Base-by-base conservation (phyloP, 2,113 vertebrate species). In the Ascaphus truei region DNA sequence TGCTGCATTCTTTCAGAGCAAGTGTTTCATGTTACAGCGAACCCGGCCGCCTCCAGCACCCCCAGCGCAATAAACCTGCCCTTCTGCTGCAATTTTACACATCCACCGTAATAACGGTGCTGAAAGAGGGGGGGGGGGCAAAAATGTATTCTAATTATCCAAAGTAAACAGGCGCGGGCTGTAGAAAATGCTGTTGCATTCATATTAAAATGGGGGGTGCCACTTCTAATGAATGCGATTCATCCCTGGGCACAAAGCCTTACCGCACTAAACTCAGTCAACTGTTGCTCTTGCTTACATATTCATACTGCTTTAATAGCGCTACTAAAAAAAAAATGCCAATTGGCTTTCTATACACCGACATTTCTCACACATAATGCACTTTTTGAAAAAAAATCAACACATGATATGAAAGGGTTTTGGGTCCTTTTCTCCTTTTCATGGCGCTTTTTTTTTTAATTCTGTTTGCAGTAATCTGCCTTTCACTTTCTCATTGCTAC, bases 391-490 rank as follows among this genome's bases (percentile, higher is more conserved):
- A 86, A 90, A 91, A 91, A 91, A 86, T 30, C 56, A 87, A 83
- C 88, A 88, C 91, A 88, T 88, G 86, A 91, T 91, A 91, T 92
- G 87, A 92, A 91, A 91, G 87, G 86, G 85, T 91, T 91, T 87
- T 89, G 90, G 88, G 88, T 85, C 84, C 89, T 88, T 92, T 92
- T 92, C 89, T 90, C 90, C 84, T 76, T 85, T 92, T 92, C 89
- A 91, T 85, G 84, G 85, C 76, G 79, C 79, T 82, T 82, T 79
- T 80, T 82, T 82, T 85, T 89, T 88, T 83, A 90, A 88, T 91
- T 91, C 88, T 92, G 89, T 92, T 92, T 92, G 90, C 89, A 90
- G 89, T 92, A 91, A 92, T 91, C 90, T 92, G 89, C 90, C 89
- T 91, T 90, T 91, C 88, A 90, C 90, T 89, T 90, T 92, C 89